Percentiles rank a stretch among this genome's conserved stretches.
phyloP scores from a whole-genome alignment of 2,113 vertebrate genomes.

The Lepus timidus region DNA sequence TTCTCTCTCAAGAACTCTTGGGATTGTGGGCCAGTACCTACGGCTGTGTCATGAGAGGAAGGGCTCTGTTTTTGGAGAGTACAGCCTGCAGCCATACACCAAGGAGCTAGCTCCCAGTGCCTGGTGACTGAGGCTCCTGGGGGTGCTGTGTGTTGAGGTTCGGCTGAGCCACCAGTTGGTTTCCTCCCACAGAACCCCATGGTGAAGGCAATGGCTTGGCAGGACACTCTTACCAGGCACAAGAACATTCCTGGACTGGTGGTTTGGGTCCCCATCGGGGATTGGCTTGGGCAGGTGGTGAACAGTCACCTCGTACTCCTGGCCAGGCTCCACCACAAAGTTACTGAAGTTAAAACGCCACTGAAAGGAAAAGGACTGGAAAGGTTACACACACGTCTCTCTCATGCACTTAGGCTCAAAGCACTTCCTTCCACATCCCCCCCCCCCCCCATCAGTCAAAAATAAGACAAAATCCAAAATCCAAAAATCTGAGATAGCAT shows the following conservation, averaged over 20 bases:
- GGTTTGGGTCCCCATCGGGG: conserved; percentile 85
- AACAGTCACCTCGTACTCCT: conserved; percentile 88
- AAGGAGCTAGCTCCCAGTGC: neutral
- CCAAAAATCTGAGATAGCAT: neutral
- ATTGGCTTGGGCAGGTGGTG: conserved; percentile 89
- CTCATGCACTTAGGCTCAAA: neutral
- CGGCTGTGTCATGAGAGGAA: neutral
- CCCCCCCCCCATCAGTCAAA: neutral
- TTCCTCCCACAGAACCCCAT: neutral
- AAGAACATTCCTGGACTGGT: conserved; percentile 67
- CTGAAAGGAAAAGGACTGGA: conserved; percentile 76
- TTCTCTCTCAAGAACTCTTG: neutral
- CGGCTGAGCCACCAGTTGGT: neutral
- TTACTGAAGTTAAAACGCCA: conserved; percentile 89
- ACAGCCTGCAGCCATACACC: neutral
- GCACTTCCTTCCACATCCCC: too few relatives aligned
- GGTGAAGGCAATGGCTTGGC: neutral
- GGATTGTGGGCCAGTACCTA: neutral
- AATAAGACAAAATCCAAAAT: neutral
- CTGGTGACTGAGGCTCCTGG: too few relatives aligned
- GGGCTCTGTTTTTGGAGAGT: neutral
- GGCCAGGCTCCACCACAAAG: conserved; percentile 88
- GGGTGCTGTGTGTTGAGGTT: neutral
- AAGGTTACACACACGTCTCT: neutral
- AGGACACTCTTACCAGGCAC: conserved; percentile 85